These are phyloP conservation scores for Watsonalla binaria DNA, from an alignment of 2,888 invertebrate genomes.

Conservation along the genomic window DNA sequence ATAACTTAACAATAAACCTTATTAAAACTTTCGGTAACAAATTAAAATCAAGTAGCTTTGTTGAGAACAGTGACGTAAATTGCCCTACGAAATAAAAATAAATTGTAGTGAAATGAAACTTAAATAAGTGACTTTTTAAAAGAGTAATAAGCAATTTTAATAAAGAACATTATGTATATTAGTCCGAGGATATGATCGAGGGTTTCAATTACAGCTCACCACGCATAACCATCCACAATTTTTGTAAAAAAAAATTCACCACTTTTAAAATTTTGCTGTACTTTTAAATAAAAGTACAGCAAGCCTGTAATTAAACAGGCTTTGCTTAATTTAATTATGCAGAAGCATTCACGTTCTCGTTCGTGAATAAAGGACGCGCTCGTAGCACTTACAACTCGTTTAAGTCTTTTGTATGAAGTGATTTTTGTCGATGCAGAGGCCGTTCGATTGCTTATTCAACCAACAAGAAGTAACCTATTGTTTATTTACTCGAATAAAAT, in stretches of 20 bases:
- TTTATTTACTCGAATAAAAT: not conserved
- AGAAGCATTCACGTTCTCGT: constrained; percentile 6
- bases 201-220: not conserved
- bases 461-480: not conserved
- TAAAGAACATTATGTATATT: not conserved
- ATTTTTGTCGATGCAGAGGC: constrained; percentile 5
- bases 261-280: not conserved
- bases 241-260: not conserved
- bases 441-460: constrained; percentile 4
- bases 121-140: not conserved
- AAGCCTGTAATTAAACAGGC: not conserved
- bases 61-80: too few species aligned
- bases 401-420: constrained; percentile 57
- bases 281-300: not conserved
- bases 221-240: not conserved
- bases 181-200: not conserved
- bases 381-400: constrained; percentile 38
- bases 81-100: not conserved
- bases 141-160: not conserved
- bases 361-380: constrained; percentile 9
- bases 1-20: too few species aligned
- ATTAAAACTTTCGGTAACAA: too few species aligned
- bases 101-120: not conserved
- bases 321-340: constrained; percentile 5
- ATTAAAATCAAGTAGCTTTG: too few species aligned